These are phyloP conservation scores for Podarcis siculus DNA, from an alignment of 2,797 vertebrate genomes.

Conservation along the genomic window DNA sequence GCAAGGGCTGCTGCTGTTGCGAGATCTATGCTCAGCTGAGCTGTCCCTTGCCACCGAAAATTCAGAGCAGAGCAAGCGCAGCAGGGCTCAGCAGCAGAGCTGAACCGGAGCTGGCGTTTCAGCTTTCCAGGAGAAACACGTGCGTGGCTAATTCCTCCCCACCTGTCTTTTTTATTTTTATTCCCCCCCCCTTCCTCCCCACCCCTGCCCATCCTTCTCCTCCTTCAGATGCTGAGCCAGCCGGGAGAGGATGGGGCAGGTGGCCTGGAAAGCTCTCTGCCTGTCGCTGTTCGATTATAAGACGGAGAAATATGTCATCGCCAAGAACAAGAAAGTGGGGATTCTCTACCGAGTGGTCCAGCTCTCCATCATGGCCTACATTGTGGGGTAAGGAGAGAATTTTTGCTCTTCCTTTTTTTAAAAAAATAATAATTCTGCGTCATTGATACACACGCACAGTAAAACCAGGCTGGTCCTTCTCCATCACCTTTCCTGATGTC, in stretches of 20 bases:
- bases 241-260: slow-evolving; percentile 76
- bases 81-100: slow-evolving; percentile 6
- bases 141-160: slow-evolving; percentile 46
- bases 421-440: no score
- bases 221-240: slow-evolving; percentile 27
- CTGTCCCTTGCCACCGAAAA: neutral
- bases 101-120: slow-evolving; percentile 26
- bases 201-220: neutral
- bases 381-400: slow-evolving; percentile 76
- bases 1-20: neutral
- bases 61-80: slow-evolving; percentile 2
- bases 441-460: no score
- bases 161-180: neutral
- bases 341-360: slow-evolving; percentile 90
- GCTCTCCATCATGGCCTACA: slow-evolving; percentile 88
- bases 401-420: no score
- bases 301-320: slow-evolving; percentile 94
- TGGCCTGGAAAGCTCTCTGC: slow-evolving; percentile 80
- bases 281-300: slow-evolving; percentile 92
- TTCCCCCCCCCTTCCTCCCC: no score
- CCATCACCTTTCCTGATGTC: no score
- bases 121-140: slow-evolving; percentile 59
- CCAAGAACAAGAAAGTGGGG: slow-evolving; percentile 92
- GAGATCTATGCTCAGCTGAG: no score
- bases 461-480: no score